Base-by-base conservation (phyloP, 2,797 vertebrate species). In the Picus viridis region DNA sequence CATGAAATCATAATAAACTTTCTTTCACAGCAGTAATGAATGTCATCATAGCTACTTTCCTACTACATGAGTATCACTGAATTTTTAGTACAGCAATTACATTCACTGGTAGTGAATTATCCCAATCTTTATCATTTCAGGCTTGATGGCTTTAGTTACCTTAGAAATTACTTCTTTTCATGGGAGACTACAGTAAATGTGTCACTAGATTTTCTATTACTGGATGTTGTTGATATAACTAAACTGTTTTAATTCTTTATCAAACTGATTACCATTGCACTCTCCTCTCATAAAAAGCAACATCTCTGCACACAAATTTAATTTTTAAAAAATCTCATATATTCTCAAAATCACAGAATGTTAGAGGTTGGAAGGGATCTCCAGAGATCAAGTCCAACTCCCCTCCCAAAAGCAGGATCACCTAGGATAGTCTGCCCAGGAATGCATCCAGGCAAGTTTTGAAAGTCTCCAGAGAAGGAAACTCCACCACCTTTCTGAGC, bases 71-170 rank as follows among this genome's bases (percentile, higher is more conserved):
- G 87, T 86, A 91, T 82, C 69, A 73, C 58, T 62, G 68, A 93
- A 67, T 77, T 94, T 97, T 95, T 72, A 95, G 83, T 75, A 95
- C 80, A 82, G 90, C 93, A 95, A 54, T 84, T 90, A 84, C 36
- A 95, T 92, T 78, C 67, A 45, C 53, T 83, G 81, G 71, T 95
- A 94, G 63, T 59, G 18, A 96, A 97, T 96, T 89, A 97, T 85
- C 81, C 67, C 56, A 88, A 30, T 80, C 69, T 90, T 83, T 76
- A 93, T 86, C 54, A 91, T 72, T 95, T 92, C 87, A 91, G 83
- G 67, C 68, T 80, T 16, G 79, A 83, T 32, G 36, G 67, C 73
- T 92, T 94, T 62, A 84, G 89, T 84, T 89, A 86, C 7, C 5
- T 78, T 16, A 87, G 54, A 78, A 82, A 86, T 27, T 0, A 61